Percentiles rank a stretch among this genome's conserved stretches.
phyloP scores from a whole-genome alignment of 2,113 vertebrate species.

The Diglossa brunneiventris region DNA sequence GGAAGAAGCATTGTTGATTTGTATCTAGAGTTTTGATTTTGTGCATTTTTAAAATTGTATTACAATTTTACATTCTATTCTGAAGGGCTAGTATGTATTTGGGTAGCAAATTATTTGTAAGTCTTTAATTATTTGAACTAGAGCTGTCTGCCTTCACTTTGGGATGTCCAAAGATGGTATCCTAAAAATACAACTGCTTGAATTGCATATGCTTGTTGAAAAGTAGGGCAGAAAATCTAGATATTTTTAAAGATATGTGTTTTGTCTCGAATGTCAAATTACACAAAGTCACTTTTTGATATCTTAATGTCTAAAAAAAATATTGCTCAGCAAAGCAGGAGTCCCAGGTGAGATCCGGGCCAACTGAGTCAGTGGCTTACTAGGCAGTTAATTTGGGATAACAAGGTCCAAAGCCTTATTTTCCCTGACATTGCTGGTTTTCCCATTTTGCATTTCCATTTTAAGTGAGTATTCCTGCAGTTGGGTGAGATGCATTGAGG shows the following conservation, averaged over 20 bases:
- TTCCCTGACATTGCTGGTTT: neutral
- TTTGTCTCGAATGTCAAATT: neutral
- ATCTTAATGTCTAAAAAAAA: neutral
- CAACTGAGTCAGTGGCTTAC: neutral
- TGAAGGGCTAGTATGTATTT: neutral
- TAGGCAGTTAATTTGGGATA: neutral
- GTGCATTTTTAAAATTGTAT: neutral
- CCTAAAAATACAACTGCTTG: neutral
- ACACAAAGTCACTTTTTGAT: neutral
- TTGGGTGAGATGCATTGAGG: neutral
- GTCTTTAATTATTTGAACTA: neutral
- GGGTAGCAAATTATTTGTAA: neutral
- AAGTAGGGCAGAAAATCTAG: neutral
- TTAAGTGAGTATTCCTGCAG: neutral
- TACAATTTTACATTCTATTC: neutral
- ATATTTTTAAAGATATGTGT: neutral
- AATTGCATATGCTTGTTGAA: neutral
- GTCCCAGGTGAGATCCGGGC: neutral
- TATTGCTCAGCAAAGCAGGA: neutral
- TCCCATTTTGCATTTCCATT: neutral
- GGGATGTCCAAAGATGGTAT: neutral
- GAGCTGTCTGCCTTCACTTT: neutral
- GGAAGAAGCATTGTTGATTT: neutral
- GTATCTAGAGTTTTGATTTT: neutral
- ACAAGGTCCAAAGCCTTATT: neutral